Evolutionary conservation across 2,797 vertebrate species (phyloP).

Genomic region (Arvicola amphibius): DNA sequence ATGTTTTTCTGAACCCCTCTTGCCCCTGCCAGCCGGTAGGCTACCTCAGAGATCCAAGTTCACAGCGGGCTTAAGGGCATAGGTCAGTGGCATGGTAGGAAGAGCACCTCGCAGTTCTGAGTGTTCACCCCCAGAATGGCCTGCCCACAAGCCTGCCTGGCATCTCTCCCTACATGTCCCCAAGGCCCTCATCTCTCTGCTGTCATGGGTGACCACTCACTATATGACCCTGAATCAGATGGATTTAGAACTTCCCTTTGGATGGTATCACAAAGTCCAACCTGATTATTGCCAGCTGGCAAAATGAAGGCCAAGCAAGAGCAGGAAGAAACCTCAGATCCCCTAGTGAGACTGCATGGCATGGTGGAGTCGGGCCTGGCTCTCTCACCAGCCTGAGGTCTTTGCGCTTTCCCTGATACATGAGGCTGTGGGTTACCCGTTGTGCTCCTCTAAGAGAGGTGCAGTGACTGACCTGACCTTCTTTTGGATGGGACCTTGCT

Average conservation of each 20-base stretch:
- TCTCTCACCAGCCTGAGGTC: background rate
- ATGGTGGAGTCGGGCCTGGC: rapidly evolving
- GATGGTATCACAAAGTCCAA: background rate
- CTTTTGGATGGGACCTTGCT: rapidly evolving
- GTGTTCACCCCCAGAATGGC: background rate
- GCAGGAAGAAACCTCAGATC: background rate
- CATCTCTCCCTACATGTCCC: background rate
- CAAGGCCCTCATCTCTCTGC: background rate
- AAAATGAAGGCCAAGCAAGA: background rate
- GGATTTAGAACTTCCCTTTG: background rate
- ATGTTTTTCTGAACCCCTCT: background rate
- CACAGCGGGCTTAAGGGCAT: background rate
- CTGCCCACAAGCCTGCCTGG: background rate
- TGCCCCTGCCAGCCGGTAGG: background rate
- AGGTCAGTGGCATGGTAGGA: background rate
- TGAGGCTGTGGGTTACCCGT: background rate
- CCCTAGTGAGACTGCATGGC: background rate
- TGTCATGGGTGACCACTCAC: background rate
- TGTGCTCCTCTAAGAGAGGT: background rate
- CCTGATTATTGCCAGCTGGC: background rate
- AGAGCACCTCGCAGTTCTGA: background rate
- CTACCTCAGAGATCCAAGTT: background rate
- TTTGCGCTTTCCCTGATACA: background rate
- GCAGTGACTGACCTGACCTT: background rate
- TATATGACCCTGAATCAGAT: background rate